These are phyloP conservation scores for Nyctibius bracteatus DNA, from an alignment of 2,113 vertebrate genomes.

Conservation along the genomic window DNA sequence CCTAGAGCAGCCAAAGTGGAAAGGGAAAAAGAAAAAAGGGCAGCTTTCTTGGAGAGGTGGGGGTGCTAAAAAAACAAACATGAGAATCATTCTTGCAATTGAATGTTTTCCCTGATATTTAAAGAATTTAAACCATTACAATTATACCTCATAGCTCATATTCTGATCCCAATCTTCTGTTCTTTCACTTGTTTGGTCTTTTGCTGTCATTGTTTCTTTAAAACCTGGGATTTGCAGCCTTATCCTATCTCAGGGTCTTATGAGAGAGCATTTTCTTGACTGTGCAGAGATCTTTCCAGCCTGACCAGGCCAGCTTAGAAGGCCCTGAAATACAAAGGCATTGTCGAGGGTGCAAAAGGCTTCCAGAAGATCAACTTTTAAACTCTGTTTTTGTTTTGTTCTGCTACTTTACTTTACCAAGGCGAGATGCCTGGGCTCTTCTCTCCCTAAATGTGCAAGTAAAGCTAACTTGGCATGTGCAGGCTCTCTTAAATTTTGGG, in stretches of 20 bases:
- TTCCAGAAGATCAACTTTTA: slow-evolving; percentile 53
- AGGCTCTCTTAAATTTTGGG: slow-evolving; percentile 59
- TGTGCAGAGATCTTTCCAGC: neutral
- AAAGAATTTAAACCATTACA: neutral
- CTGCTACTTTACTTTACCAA: slow-evolving; percentile 25
- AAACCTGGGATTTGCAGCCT: neutral
- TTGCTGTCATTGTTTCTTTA: neutral
- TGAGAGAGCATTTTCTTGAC: slow-evolving; percentile 2
- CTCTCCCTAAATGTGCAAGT: slow-evolving; percentile 29
- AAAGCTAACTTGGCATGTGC: slow-evolving; percentile 49
- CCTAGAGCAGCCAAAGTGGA: neutral
- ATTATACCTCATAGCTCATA: slow-evolving; percentile 1
- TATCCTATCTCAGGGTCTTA: slow-evolving; percentile 36
- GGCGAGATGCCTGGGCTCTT: slow-evolving; percentile 29
- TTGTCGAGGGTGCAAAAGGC: neutral
- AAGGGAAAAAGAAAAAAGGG: neutral
- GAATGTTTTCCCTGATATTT: neutral
- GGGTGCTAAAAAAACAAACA: neutral
- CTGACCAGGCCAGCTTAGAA: neutral
- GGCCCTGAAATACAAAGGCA: neutral
- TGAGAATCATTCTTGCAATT: neutral
- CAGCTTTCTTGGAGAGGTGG: neutral
- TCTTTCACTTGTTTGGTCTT: slow-evolving; percentile 27
- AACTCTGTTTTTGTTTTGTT: slow-evolving; percentile 41
- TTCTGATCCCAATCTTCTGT: neutral